Percentiles rank a stretch among this genome's conserved stretches.
These are phyloP conservation scores for Lophius americanus DNA, from an alignment of 2,797 vertebrate genomes.

Conservation along the genomic window DNA sequence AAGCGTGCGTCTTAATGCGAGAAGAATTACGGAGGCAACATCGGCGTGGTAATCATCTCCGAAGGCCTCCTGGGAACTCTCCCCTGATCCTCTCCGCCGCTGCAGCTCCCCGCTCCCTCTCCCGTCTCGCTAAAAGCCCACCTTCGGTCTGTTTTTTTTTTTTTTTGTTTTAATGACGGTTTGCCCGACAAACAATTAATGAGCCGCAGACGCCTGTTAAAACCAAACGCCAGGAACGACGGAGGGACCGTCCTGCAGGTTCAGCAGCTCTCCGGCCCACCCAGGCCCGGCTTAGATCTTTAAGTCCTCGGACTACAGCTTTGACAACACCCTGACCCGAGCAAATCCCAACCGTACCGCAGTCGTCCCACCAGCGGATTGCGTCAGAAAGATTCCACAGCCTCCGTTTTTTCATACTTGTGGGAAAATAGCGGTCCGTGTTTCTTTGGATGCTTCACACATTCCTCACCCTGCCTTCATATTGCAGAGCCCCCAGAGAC, in stretches of 20 bases:
- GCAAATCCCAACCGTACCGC: constrained; percentile 65
- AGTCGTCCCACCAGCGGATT: constrained; percentile 74
- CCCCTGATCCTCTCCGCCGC: constrained; percentile 67
- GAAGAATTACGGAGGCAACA: constrained; percentile 77
- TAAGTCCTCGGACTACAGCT: constrained; percentile 65
- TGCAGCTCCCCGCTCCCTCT: constrained; percentile 63
- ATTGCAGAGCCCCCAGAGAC: constrained; percentile 76
- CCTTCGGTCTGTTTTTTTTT: constrained; percentile 70
- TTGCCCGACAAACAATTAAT: constrained; percentile 82
- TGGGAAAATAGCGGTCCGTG: constrained; percentile 94
- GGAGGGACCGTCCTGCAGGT: constrained; percentile 52
- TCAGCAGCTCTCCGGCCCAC: constrained; percentile 55
- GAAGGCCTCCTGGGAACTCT: constrained; percentile 71
- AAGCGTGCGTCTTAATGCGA: constrained; percentile 78
- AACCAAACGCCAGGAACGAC: constrained; percentile 64
- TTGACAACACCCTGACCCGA: constrained; percentile 69
- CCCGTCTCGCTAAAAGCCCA: constrained; percentile 74
- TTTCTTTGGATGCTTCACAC: constrained; percentile 89
- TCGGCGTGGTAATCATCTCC: constrained; percentile 72
- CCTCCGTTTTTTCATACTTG: constrained; percentile 87
- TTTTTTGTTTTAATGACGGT: constrained; percentile 77
- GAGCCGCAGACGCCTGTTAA: constrained; percentile 72
- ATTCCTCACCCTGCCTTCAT: constrained; percentile 88
- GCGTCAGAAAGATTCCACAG: constrained; percentile 84
- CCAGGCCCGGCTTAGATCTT: constrained; percentile 58